These are phyloP conservation scores for Ptilonorhynchus violaceus DNA, from an alignment of 2,113 vertebrate species.

Conservation along the genomic window DNA sequence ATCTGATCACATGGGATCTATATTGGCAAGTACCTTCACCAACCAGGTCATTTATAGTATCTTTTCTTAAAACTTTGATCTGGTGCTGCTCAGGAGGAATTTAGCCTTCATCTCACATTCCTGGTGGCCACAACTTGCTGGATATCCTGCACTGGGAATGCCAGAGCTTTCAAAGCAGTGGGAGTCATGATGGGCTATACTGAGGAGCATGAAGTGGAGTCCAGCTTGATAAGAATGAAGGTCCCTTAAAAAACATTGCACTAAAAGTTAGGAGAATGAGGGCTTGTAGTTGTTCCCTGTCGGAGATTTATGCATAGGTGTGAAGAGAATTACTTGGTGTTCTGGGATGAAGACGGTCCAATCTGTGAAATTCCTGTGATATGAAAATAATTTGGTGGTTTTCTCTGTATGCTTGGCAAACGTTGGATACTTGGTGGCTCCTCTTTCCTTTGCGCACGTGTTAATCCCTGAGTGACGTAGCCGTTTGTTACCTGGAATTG, in stretches of 20 bases:
- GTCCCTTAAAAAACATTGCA: not conserved
- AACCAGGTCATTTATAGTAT: not conserved
- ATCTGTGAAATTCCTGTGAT: not conserved
- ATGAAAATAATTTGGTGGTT: not conserved
- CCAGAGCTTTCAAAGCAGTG: not conserved
- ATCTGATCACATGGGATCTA: not conserved
- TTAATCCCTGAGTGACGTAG: not conserved
- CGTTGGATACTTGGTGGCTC: not conserved
- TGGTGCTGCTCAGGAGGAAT: not conserved
- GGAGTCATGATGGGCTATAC: not conserved
- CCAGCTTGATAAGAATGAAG: not conserved
- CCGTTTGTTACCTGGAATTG: not conserved
- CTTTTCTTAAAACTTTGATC: not conserved
- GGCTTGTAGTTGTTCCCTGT: not conserved
- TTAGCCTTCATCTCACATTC: not conserved
- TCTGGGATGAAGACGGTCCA: not conserved
- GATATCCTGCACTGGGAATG: not conserved
- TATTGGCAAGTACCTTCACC: not conserved
- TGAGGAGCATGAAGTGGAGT: not conserved
- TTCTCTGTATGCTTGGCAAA: not conserved
- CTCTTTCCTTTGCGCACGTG: accelerated
- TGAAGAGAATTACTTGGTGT: not conserved
- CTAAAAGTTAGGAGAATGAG: not conserved
- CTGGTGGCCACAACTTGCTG: not conserved
- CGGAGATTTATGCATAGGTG: not conserved